Evolutionary conservation across 2,113 vertebrate genomes (phyloP).

Genomic region (Gymnocephalus cernua): DNA sequence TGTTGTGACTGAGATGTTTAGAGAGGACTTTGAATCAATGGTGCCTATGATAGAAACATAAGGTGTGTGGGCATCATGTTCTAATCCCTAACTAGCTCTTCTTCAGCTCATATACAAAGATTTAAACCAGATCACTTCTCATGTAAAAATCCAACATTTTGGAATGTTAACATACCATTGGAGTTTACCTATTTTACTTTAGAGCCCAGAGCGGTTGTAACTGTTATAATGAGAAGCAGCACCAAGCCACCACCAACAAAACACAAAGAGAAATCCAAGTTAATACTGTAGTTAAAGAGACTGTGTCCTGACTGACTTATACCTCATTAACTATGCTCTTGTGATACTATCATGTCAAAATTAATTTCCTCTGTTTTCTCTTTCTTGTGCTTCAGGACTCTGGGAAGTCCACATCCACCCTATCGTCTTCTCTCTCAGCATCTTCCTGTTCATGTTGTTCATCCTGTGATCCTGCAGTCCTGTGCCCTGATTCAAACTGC

Average conservation of each 20-base stretch:
- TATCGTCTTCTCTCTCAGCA: slow-evolving; percentile 37
- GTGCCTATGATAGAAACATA: neutral
- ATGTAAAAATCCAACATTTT: neutral
- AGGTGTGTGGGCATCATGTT: neutral
- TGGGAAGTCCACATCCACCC: slow-evolving; percentile 49
- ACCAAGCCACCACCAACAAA: neutral
- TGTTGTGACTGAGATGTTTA: neutral
- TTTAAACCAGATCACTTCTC: neutral
- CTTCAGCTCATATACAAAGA: neutral
- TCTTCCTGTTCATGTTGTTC: slow-evolving; percentile 64
- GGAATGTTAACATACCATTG: neutral
- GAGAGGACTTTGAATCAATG: neutral
- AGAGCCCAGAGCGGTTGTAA: neutral
- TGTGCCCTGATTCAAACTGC: slow-evolving; percentile 50
- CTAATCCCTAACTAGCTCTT: neutral
- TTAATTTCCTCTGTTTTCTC: slow-evolving; percentile 22
- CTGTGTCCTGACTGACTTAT: neutral
- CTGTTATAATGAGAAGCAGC: slow-evolving; percentile 19
- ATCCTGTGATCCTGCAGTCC: slow-evolving; percentile 60
- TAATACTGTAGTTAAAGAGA: neutral
- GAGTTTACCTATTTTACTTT: neutral
- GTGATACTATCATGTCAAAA: neutral
- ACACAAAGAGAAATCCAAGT: neutral
- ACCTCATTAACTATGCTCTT: neutral
- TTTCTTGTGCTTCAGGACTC: slow-evolving; percentile 73